Evolutionary conservation across 1,140 invertebrate genomes (phyloP).

Genomic region (Pseudomyrmex gracilis): DNA sequence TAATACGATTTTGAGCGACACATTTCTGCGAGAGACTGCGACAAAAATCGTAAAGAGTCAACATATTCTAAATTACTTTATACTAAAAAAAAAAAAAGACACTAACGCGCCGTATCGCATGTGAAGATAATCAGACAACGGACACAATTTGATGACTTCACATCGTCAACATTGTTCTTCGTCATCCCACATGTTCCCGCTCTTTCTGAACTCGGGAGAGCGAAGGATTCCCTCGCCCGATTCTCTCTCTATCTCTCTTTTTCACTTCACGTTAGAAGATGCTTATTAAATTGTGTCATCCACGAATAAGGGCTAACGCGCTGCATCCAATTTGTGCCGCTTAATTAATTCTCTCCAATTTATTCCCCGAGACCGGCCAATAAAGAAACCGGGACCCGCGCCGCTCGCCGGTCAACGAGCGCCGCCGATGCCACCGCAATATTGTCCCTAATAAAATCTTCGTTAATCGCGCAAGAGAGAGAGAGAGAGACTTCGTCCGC

Average conservation of each 20-base stretch:
- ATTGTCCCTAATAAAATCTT: constrained; percentile 81
- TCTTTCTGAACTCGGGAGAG: constrained; percentile 10
- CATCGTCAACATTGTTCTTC: background rate
- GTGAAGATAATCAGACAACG: background rate
- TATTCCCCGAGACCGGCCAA: constrained; percentile 74
- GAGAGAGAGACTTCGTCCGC: constrained; percentile 34
- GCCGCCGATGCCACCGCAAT: constrained; percentile 74
- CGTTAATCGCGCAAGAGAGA: constrained; percentile 73
- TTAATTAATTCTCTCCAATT: constrained; percentile 82
- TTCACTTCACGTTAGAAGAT: constrained; percentile 58
- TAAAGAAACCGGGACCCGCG: constrained; percentile 75
- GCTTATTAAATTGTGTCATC: constrained; percentile 83
- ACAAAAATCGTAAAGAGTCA: background rate
- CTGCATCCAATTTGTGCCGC: constrained; percentile 81
- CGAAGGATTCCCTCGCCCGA: background rate
- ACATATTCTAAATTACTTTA: too few relatives aligned
- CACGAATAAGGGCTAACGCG: constrained; percentile 80
- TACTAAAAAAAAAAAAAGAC: background rate
- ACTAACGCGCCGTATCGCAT: background rate
- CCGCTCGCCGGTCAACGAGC: constrained; percentile 71
- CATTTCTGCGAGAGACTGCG: too few relatives aligned
- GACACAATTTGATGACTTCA: constrained; percentile 22
- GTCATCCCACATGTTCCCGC: constrained; percentile 63
- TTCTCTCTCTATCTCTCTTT: background rate
- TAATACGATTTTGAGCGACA: too few relatives aligned